Evolutionary conservation across 1,140 invertebrate species (phyloP), one percentile per base, ranked within the genome.

Genomic region (Diuraphis noxia): DNA sequence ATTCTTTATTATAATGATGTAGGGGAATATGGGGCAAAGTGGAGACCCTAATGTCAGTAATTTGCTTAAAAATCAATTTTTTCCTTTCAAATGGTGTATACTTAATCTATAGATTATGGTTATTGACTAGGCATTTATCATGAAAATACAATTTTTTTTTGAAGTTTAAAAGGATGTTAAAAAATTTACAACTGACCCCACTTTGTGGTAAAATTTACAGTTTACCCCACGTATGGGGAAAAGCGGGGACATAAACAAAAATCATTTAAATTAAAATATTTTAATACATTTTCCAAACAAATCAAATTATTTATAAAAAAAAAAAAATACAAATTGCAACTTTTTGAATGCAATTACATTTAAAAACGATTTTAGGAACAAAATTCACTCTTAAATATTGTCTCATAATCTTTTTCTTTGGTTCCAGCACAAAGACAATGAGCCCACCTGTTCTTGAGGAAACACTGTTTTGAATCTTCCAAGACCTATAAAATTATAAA

Each of bases 341-440:
- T 52, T 52, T 52, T 81, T 43, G n/a, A n/a, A n/a, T n/a, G n/a
- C n/a, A n/a, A n/a, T n/a, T n/a, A n/a, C n/a, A n/a, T n/a, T n/a
- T n/a, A n/a, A n/a, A n/a, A n/a, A n/a, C n/a, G n/a, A 13, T 43
- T 84, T 84, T 84, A 84, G 8, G 40, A 41, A 84, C 40, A 43
- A 84, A 84, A 43, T 84, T 84, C 81, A 43, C 81, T 43, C 5
- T 23, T 84, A 84, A 84, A 84, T 7, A 84, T 41, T 30, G 81
- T n/a, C 25, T 84, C 81, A 43, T 41, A 84, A 43, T 84, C 40
- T 84, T 1, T 40, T 81, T 81, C 5, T 8, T 43, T 10, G 0
- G n/a, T 84, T 4, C 81, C 25, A 43, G 81, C 25, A 84, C 25
- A 84, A 43, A 84, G 81, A 84, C 25, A 84, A 30, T 81, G n/a